These are phyloP conservation scores for Ectemnius cavifrons DNA, from an alignment of 2,888 invertebrate genomes.

Conservation along the genomic window DNA sequence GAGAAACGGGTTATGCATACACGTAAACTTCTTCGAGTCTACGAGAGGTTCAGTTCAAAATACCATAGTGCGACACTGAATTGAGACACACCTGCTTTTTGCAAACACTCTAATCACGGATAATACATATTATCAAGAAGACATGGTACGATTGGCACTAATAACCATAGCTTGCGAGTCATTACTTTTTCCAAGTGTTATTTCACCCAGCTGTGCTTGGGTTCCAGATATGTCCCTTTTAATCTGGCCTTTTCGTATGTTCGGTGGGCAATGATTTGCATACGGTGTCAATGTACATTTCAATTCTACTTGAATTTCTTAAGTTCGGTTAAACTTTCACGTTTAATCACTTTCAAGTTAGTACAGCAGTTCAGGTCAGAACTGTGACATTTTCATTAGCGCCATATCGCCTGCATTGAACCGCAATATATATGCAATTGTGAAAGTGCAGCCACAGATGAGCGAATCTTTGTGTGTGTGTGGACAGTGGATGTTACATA, in stretches of 20 bases:
- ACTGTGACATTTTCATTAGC: constrained; percentile 44
- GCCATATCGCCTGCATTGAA: constrained; percentile 15
- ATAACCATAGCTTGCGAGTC: no score
- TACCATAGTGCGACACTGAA: constrained; percentile 40
- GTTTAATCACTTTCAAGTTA: constrained; percentile 19
- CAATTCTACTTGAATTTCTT: background rate
- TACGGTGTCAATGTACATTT: background rate
- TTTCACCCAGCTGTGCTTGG: no score
- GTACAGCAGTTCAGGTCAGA: constrained; percentile 6
- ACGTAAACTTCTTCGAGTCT: background rate
- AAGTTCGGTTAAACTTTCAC: constrained; percentile 21
- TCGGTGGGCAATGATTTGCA: constrained; percentile 19
- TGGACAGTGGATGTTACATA: background rate
- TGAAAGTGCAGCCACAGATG: background rate
- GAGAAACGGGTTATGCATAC: constrained; percentile 32
- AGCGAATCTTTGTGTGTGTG: background rate
- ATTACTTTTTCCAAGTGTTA: no score
- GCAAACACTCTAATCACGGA: constrained; percentile 48
- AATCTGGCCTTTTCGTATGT: constrained; percentile 35
- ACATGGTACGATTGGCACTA: constrained; percentile 48
- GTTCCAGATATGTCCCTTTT: constrained; percentile 52
- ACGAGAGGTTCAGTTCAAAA: background rate
- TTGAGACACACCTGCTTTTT: constrained; percentile 44
- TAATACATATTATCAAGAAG: constrained; percentile 53
- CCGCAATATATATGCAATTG: background rate